Percentiles rank a stretch among this genome's conserved stretches.
phyloP scores from a whole-genome alignment of 2,797 vertebrate genomes.

The Danio jaintianensis region DNA sequence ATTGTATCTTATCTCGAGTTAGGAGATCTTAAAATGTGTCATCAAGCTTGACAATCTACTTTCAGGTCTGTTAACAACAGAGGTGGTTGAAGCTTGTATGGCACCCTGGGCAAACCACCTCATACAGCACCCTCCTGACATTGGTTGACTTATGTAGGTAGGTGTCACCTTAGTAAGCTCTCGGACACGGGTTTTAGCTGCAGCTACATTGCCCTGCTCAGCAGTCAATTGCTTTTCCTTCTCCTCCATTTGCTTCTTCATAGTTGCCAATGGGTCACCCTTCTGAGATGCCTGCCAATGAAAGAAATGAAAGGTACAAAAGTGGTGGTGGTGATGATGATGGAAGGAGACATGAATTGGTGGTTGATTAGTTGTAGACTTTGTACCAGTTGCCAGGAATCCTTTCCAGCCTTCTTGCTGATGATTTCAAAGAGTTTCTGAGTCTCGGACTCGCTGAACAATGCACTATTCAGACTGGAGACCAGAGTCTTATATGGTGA shows the following conservation, averaged over 20 bases:
- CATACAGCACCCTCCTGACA: background rate
- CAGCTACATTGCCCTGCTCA: slow-evolving; percentile 78
- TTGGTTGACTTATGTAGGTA: background rate
- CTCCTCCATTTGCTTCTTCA: slow-evolving; percentile 89
- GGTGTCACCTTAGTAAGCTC: slow-evolving; percentile 84
- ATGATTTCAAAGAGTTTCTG: slow-evolving; percentile 86
- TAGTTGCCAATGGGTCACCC: slow-evolving; percentile 80
- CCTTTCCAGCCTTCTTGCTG: slow-evolving; percentile 82
- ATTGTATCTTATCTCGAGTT: no score
- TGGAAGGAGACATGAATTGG: background rate
- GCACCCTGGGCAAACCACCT: no score
- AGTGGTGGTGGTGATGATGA: background rate
- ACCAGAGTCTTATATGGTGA: slow-evolving; percentile 82
- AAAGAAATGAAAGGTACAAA: background rate
- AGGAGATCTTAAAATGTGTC: no score
- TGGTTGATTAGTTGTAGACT: background rate
- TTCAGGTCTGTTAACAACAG: no score
- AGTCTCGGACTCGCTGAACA: slow-evolving; percentile 82
- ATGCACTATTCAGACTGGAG: slow-evolving; percentile 79
- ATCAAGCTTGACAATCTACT: no score
- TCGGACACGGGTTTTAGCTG: slow-evolving; percentile 79
- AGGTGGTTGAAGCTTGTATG: no score
- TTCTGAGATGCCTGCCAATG: slow-evolving; percentile 82
- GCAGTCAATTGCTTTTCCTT: slow-evolving; percentile 84
- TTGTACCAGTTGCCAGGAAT: slow-evolving; percentile 86